phyloP scores from a whole-genome alignment of 2,797 vertebrate species.

The Poeciliopsis turneri region DNA sequence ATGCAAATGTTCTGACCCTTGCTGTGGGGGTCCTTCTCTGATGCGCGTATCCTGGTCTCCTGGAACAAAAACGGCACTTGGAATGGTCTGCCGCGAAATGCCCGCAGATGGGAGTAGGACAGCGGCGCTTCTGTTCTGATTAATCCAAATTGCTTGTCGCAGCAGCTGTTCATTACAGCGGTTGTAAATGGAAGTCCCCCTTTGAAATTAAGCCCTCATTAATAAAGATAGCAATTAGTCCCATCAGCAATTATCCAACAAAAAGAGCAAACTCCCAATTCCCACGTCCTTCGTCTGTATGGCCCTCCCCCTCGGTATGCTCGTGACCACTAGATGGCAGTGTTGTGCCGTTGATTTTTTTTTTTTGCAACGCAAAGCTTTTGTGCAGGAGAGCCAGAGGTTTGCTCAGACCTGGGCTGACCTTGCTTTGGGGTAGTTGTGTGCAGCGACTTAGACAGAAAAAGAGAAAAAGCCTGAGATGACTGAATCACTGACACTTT shows the following conservation, averaged over 20 bases:
- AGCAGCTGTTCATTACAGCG: conserved; percentile 51
- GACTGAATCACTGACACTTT: conserved; percentile 29
- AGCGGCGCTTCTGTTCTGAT: conserved; percentile 35
- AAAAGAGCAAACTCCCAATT: conserved; percentile 49
- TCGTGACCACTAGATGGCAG: conserved; percentile 70
- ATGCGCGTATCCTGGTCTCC: conserved; percentile 91
- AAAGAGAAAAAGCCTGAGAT: conserved; percentile 15
- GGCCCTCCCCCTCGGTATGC: background rate
- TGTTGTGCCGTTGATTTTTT: conserved; percentile 38
- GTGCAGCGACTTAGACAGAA: conserved; percentile 44
- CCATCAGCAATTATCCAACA: conserved; percentile 57
- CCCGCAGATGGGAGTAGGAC: conserved; percentile 30
- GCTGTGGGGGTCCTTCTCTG: conserved; percentile 83
- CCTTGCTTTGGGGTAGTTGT: conserved; percentile 36
- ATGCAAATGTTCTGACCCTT: conserved; percentile 87
- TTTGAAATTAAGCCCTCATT: conserved; percentile 46
- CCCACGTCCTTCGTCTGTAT: conserved; percentile 9
- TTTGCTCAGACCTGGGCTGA: conserved; percentile 29
- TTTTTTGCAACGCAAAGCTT: background rate
- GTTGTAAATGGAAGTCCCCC: conserved; percentile 42
- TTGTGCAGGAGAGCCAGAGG: conserved; percentile 10
- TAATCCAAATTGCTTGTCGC: conserved; percentile 38
- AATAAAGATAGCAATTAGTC: conserved; percentile 60
- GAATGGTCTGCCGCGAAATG: conserved; percentile 28
- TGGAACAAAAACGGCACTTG: conserved; percentile 51